Conservation (phyloP, 2,113 vertebrate species). For the Catharus bicknelli region DNA sequence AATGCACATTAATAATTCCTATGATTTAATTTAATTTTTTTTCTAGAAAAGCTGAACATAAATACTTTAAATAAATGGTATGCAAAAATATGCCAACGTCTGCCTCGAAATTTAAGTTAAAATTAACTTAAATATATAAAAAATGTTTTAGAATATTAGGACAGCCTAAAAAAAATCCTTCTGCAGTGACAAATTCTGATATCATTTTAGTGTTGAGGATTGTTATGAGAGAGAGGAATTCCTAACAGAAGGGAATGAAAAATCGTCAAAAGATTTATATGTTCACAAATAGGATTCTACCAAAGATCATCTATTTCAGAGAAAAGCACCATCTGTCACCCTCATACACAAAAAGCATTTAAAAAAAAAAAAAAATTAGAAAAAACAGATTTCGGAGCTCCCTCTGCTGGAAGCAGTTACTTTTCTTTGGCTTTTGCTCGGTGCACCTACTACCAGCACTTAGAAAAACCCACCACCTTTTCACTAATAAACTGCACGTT, state of each 20-base stretch:
- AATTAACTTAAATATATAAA: background rate
- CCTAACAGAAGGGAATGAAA: constrained; percentile 11
- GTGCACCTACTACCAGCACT: rapidly evolving
- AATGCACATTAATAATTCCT: background rate
- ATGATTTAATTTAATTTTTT: background rate
- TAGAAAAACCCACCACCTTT: rapidly evolving
- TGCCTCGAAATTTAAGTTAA: background rate
- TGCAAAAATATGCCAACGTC: background rate
- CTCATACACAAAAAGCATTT: background rate
- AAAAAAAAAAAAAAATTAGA: too few relatives aligned
- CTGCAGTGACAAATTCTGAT: background rate
- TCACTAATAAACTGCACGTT: background rate
- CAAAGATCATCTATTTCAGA: background rate
- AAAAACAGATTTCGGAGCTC: constrained; percentile 23
- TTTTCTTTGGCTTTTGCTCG: background rate
- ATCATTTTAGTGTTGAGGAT: background rate
- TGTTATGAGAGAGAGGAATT: background rate
- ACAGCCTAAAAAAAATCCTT: background rate
- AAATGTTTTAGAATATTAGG: background rate
- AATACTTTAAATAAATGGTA: background rate
- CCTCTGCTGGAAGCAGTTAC: constrained; percentile 40
- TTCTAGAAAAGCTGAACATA: background rate
- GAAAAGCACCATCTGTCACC: background rate
- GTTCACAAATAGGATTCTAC: background rate
- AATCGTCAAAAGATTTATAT: constrained; percentile 3